Base-by-base conservation (phyloP, 1,140 invertebrate genomes). In the Anthonomus grandis region DNA sequence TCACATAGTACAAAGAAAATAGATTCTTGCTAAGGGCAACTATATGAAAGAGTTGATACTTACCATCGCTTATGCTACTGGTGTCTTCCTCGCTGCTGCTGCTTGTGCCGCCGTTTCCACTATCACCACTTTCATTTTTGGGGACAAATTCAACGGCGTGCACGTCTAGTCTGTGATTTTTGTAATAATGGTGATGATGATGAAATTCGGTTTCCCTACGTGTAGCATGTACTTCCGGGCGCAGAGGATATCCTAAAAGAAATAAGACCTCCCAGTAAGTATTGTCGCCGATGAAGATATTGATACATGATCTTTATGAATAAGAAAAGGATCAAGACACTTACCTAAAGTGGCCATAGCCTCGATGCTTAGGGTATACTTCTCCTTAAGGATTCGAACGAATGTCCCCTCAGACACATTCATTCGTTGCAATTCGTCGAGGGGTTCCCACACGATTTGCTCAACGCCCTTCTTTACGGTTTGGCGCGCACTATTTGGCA, bases 71-170 rank as follows among this genome's bases (percentile, higher is more conserved):
- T 25, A 13, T 25, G 39, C 42, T 63, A 39, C 76, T 79, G 10
- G 77, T 78, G n/a, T 34, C 59, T n/a, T n/a, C n/a, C 15, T 63
- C 59, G n/a, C 62, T 60, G 12, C 69, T 73, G 13, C 56, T 69
- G 38, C 72, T 73, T 3, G 76, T 75, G 10, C 76, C 76, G 60
- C 76, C 44, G 39, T 61, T 78, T 63, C 78, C 77, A 18, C 57
- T 56, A 37, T 62, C 56, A 5, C 50, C 57, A n/a, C 69, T 69
- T 22, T 60, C 56, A 22, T 41, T 41, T 55, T 55, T 51, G 22
- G 84, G 85, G 3, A 85, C 76, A 58, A 86, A 86, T 65, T 85
- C 84, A 1, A 75, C 76, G 3, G 84, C 84, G 64, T 86, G 84
- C 2, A 79, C 81, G 63, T 86, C 51, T 5, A 39, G 38, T 8